Evolutionary conservation across 2,797 vertebrate species (phyloP).

Genomic region (Mycteria americana): DNA sequence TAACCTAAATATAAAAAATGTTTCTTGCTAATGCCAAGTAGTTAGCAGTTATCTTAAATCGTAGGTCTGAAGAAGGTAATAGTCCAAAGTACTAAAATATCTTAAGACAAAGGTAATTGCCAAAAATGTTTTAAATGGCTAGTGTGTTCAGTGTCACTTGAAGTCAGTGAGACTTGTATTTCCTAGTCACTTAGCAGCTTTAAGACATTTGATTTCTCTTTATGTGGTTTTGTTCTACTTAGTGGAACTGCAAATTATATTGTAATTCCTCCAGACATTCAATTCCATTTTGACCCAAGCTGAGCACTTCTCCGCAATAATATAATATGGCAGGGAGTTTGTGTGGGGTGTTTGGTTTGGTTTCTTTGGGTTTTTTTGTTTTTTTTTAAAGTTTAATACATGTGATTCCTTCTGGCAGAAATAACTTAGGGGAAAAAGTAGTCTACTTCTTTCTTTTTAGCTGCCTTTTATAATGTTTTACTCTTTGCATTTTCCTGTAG

Average conservation of each 20-base stretch:
- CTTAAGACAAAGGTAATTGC: neutral
- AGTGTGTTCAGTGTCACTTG: neutral
- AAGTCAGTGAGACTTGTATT: neutral
- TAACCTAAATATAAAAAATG: neutral
- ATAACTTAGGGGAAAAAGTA: neutral
- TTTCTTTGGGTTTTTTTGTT: accelerated
- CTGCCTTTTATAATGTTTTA: neutral
- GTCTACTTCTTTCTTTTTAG: neutral
- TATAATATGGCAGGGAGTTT: neutral
- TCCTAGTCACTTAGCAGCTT: neutral
- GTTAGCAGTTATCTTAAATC: neutral
- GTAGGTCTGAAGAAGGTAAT: neutral
- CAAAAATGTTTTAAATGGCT: neutral
- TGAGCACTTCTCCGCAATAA: neutral
- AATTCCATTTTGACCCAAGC: neutral
- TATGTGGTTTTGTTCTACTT: neutral
- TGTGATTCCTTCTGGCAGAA: neutral
- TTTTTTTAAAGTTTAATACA: neutral
- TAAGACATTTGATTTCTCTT: neutral
- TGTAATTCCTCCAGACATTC: neutral
- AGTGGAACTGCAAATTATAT: neutral
- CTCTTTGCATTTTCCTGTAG: slow-evolving; percentile 69
- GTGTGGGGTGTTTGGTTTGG: neutral
- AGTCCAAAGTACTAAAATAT: neutral
- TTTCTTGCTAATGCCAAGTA: neutral